Conservation (phyloP, 2,113 vertebrate species). For the Rallus limicola region DNA sequence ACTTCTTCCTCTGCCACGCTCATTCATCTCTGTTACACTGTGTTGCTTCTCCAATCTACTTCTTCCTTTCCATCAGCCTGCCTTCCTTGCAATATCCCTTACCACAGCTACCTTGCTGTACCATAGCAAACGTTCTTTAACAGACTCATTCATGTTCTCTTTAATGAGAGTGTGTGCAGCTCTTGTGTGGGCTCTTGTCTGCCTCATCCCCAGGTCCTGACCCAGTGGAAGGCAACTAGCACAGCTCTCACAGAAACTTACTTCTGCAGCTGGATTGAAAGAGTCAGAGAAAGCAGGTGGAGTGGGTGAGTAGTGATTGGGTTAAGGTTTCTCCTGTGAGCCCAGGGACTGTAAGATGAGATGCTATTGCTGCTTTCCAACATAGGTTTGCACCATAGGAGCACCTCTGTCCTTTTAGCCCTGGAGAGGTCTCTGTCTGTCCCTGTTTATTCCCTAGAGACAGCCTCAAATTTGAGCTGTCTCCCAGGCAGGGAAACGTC, state of each 20-base stretch:
- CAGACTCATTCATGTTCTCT: not conserved
- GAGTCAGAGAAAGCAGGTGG: not conserved
- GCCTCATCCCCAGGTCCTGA: not conserved
- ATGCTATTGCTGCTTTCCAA: not conserved
- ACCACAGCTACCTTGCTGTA: not conserved
- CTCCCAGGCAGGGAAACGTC: not conserved
- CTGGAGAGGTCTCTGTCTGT: not conserved
- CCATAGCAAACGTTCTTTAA: slow-evolving; percentile 25
- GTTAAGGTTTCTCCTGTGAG: not conserved
- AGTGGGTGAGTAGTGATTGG: not conserved
- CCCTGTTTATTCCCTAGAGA: not conserved
- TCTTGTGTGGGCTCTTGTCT: too few relatives aligned
- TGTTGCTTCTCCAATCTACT: not conserved
- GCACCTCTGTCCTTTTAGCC: not conserved
- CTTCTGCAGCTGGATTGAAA: not conserved
- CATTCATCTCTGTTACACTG: not conserved
- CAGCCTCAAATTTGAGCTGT: not conserved
- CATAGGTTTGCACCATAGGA: not conserved
- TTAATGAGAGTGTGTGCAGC: too few relatives aligned
- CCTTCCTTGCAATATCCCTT: not conserved
- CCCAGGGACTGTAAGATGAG: not conserved
- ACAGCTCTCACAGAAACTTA: not conserved
- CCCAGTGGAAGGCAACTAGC: not conserved
- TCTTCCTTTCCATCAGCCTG: not conserved
- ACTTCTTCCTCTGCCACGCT: not conserved